Conservation (phyloP, 2,797 vertebrate species). For the Schizopygopsis malacanthus region DNA sequence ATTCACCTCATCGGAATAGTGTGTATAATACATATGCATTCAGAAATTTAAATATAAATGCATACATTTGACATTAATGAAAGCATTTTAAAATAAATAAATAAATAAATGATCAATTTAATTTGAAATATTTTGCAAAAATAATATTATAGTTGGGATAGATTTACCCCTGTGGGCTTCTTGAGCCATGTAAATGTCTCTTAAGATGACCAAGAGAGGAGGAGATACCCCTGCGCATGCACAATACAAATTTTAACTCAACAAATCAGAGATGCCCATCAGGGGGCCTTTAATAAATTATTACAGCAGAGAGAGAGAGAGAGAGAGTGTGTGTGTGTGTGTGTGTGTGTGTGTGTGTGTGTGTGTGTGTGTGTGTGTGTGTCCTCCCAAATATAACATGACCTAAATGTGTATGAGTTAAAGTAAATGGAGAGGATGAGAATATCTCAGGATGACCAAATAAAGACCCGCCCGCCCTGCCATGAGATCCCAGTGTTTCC, state of each 20-base stretch:
- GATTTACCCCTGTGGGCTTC: too few relatives aligned
- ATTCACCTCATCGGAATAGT: too few relatives aligned
- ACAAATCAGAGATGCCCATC: constrained; percentile 8
- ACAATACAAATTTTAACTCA: constrained; percentile 25
- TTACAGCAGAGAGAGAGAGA: not conserved
- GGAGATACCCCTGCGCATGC: not conserved
- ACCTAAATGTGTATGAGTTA: constrained; percentile 53
- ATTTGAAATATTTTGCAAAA: not conserved
- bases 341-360: not conserved
- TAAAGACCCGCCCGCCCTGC: constrained; percentile 36
- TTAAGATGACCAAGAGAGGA: not conserved
- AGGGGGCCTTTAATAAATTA: constrained; percentile 48
- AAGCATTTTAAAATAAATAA: not conserved
- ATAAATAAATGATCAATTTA: not conserved
- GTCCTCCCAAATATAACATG: constrained; percentile 54
- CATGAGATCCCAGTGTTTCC: constrained; percentile 32
- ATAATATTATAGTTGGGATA: not conserved
- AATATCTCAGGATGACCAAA: constrained; percentile 53
- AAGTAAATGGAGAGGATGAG: constrained; percentile 46
- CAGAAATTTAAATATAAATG: not conserved
- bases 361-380: not conserved
- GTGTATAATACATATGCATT: too few relatives aligned
- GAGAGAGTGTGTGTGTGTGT: not conserved
- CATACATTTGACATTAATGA: not conserved
- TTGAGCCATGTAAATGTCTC: not conserved